Evolutionary conservation across 30 jellyfish, hydroid and myxozoan species (phyloP), one percentile per base, ranked within the genome.

Genomic region (Rhopilema esculentum): DNA sequence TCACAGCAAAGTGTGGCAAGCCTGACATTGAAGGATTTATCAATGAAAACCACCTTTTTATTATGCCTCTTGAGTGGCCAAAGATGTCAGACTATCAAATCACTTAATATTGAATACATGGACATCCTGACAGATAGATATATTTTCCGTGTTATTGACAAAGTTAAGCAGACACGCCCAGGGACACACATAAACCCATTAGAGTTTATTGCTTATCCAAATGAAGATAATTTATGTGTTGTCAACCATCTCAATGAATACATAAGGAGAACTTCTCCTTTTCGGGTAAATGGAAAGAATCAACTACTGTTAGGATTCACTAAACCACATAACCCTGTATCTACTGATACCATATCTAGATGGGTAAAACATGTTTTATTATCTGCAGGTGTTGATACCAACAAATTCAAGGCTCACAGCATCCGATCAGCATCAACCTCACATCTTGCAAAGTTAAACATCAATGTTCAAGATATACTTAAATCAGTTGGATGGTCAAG

Each of bases 251-350:
- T 82, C 49, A 69, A 82, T 40, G 84, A 82, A 66, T 69, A 82
- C 52, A 20, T 66, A 32, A 25, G 66, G 21, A 53, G 50, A 25
- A 66, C 91, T 2, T 25, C 62, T 51, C 27, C 81, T 25, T 82
- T 66, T 33, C 85, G 91, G 51, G 25, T 26, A 51, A 48, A 31
- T 4, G 71, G 75, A 1, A 53, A 15, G 71, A 49, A 67, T 2
- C 89, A 79, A 71, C 86, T 83, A 17, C 79, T 70, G 50, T 24
- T 83, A 18, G 69, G 79, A 22, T 50, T 50, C 52, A 68, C 50
- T 21, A 83, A 83, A 52, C 92, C 86, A 9, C 86, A 69, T 72
- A 68, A 69, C 51, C 79, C 92, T 83, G 86, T 83, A 26, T 70
- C 92, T 27, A 61, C 53, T 27, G 89, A 85, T 71, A 73, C 89